Evolutionary conservation across 2,797 vertebrate species (phyloP), one percentile per base, ranked within the genome.

Genomic region (Centropyge bicolor): DNA sequence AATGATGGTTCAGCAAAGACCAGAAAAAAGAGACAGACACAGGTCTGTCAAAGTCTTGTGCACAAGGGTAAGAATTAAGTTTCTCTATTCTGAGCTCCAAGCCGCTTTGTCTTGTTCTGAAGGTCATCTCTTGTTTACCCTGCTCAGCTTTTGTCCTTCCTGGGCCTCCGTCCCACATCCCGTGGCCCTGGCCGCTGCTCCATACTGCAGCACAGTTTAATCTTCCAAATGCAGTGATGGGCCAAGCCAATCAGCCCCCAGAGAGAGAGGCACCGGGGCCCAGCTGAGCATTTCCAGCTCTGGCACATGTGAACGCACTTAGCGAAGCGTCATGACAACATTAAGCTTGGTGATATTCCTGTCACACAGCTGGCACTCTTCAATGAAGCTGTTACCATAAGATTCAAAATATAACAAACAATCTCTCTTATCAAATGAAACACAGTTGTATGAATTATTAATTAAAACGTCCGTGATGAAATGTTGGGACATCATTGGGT

Each of bases 181-280:
- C 20, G 48, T 84, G 70, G 83, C 69, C 80, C 86, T 81, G 89
- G 90, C 84, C 86, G 51, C 87, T 24, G 74, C 89, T 88, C 78
- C 54, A 20, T 90, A 83, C 89, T 92, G 92, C 94, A 89, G 88
- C 74, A 87, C 67, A 70, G 83, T 89, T 90, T 94, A 94, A 95
- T 95, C 92, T 93, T 87, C 87, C 86, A 91, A 93, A 93, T 88
- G 87, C 89, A 90, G 88, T 8, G 66, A 81, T 70, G 85, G 83
- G 85, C 90, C 90, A 81, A 91, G 86, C 85, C 90, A 91, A 87
- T 90, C 89, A 84, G 59, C 71, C 80, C 85, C 85, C 35, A 77
- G 84, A 66, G 76, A 78, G 81, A 49, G 76, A 78, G 81, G 49
- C 52, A 13, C 73, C 9, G 68, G 80, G 49, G 41, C 67, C 76